Conservation (phyloP, 2,888 invertebrate genomes). For the Heterodera filipjevi region DNA sequence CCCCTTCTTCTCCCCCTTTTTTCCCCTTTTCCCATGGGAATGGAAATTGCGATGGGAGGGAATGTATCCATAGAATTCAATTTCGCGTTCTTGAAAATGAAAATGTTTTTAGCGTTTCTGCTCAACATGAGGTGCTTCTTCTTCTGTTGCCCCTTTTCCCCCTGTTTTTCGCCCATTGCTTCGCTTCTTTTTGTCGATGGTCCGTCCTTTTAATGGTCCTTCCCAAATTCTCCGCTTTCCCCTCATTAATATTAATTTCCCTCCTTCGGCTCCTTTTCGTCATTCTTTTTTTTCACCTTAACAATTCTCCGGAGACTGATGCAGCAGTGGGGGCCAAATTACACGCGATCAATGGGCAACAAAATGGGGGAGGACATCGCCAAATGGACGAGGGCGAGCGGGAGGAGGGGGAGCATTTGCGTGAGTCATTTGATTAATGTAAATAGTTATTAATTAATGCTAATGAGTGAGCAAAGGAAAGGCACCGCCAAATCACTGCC, state of each 20-base stretch:
- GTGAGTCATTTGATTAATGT: not conserved
- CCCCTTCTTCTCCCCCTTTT: no score
- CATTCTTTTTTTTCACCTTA: not conserved
- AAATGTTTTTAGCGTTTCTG: not conserved
- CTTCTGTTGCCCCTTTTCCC: no score
- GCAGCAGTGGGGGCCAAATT: not conserved
- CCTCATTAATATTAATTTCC: not conserved
- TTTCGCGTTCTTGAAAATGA: not conserved
- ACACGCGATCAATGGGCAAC: not conserved
- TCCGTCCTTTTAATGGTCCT: not conserved
- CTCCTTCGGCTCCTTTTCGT: not conserved
- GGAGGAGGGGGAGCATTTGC: constrained; percentile 9
- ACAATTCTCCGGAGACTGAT: not conserved
- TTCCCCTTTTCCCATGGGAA: no score
- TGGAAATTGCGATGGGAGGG: no score
- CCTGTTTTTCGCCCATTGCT: no score
- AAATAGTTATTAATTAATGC: no score
- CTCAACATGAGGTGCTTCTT: no score
- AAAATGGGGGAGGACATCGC: constrained; percentile 6
- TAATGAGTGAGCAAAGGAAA: no score
- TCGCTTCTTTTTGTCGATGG: not conserved
- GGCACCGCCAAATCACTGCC: not conserved
- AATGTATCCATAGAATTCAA: no score
- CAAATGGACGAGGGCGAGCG: not conserved
- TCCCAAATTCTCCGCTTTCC: not conserved